phyloP scores from a whole-genome alignment of 2,113 vertebrate species.

The Anser brachyrhynchus region DNA sequence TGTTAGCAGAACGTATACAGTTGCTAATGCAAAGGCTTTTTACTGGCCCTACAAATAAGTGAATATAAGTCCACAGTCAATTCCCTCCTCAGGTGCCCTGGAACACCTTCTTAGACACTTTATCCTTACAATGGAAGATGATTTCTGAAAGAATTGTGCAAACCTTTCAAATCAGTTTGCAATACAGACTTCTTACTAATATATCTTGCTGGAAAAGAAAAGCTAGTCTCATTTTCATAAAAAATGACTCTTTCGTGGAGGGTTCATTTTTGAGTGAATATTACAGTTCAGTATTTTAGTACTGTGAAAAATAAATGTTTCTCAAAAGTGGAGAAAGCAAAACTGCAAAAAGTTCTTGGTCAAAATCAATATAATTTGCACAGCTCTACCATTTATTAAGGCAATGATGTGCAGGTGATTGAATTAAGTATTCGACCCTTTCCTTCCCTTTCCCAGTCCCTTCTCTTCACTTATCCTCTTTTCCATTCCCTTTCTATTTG shows the following conservation, averaged over 20 bases:
- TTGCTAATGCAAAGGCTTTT: background rate
- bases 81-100: background rate
- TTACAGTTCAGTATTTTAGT: background rate
- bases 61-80: background rate
- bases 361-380: background rate
- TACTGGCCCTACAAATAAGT: background rate
- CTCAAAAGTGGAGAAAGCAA: background rate
- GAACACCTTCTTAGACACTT: background rate
- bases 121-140: background rate
- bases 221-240: background rate
- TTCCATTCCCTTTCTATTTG: background rate
- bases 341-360: background rate
- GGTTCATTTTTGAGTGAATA: background rate
- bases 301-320: background rate
- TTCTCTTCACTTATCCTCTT: background rate
- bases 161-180: background rate
- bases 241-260: background rate
- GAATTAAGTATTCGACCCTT: background rate
- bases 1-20: background rate
- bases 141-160: background rate
- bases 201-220: background rate
- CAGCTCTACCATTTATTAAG: background rate
- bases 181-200: fast-evolving
- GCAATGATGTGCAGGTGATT: background rate
- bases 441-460: background rate